Evolutionary conservation across 2,888 invertebrate species (phyloP).

Genomic region (Seladonia tumulorum): DNA sequence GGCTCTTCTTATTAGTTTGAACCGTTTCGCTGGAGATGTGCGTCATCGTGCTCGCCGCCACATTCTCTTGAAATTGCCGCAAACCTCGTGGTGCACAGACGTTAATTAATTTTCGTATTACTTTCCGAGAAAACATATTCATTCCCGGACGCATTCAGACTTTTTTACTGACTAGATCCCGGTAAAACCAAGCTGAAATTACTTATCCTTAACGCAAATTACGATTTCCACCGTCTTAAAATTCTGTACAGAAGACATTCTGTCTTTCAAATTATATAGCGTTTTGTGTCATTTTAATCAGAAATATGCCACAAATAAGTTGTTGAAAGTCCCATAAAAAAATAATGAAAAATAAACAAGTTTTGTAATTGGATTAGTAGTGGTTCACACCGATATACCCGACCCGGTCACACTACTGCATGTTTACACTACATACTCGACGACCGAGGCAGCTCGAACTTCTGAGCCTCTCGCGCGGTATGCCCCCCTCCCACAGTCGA

Average conservation of each 20-base stretch:
- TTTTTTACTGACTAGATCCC: not conserved
- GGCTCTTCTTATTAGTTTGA: slow-evolving; percentile 8
- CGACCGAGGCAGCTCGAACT: too few species aligned
- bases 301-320: too few species aligned
- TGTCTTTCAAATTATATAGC: too few species aligned
- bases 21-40: not conserved
- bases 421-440: too few species aligned
- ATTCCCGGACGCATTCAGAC: not conserved
- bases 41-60: not conserved
- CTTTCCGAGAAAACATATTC: not conserved
- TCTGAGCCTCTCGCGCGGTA: too few species aligned
- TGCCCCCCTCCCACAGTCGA: too few species aligned
- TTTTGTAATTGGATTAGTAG: too few species aligned
- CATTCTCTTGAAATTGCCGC: not conserved
- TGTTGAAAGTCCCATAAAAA: too few species aligned
- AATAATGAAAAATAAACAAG: too few species aligned
- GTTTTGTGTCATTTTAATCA: too few species aligned
- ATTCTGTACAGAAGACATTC: not conserved
- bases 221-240: not conserved
- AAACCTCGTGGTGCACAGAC: not conserved
- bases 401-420: too few species aligned
- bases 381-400: too few species aligned
- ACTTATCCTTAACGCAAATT: not conserved
- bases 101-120: not conserved
- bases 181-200: not conserved